Evolutionary conservation across 2,797 vertebrate species (phyloP), one percentile per base, ranked within the genome.

Genomic region (Enteromius treurensis): DNA sequence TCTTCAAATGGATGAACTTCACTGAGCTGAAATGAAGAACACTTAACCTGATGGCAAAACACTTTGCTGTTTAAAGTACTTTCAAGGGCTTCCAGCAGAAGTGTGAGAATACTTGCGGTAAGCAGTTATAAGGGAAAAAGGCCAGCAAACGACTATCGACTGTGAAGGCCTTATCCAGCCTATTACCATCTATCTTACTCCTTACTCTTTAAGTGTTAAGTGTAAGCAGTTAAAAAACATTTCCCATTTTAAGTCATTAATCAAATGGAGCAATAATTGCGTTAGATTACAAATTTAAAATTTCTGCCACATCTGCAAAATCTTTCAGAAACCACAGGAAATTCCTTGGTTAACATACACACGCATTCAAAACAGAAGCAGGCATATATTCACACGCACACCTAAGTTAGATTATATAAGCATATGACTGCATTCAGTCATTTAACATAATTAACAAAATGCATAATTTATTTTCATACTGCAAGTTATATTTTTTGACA

Each of bases 21-120:
- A 47, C 2, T 49, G 26, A 32, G 45, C 40, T 60, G 6, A 45
- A 80, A 73, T 32, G 55, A 77, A 77, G 51, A 51, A 29, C 58
- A 74, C 69, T 81, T 74, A 65, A 64, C 68, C 29, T 64, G 26
- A 81, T 13, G 69, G 53, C 26, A 26, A 74, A 73, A 47, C 15
- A 14, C 58, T 49, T 81, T 3, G 8, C 26, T n/a, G 40, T 80
- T 34, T 71, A 58, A 80, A 80, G 53, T 23, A 81, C 21, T 34
- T 81, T 81, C 26, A 45, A 62, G 53, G 34, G 45, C 32, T 64
- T 65, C 55, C 53, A 47, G 42, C 79, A 64, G 55, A 49, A 81
- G 69, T 62, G 26, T 29, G 45, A 73, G 40, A 62, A 73, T 62
- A 71, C 58, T 74, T 81, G 60, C 3, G 11, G 60, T 14, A 49